Evolutionary conservation across 2,888 invertebrate genomes (phyloP), one percentile per base, ranked within the genome.

Genomic region (Brachyopa scutellaris): DNA sequence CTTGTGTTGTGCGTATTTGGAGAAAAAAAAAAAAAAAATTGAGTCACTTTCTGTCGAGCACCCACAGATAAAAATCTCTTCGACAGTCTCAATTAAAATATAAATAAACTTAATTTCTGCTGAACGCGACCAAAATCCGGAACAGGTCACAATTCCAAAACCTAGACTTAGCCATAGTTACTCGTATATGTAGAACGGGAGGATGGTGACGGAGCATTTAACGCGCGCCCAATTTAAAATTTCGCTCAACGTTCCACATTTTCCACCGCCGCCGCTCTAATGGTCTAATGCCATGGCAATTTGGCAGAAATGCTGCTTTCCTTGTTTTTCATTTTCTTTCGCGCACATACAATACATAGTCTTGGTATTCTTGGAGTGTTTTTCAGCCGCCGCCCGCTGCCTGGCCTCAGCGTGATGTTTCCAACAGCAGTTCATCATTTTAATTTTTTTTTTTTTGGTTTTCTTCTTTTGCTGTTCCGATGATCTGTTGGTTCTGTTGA

Each of bases 221-320:
- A 42, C 6, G 42, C 31, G n/a, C n/a, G 31, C 21, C 19, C 13
- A 61, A 61, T 45, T 45, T 33, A 19, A n/a, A 33, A 33, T 61
- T 45, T 7, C 13, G 15, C 8, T 21, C 29, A 11, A 31, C 42
- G 42, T 33, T 31, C 61, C 61, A 61, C 11, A 45, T 45, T 9
- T 31, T 33, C 13, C 61, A 47, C 51, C n/a, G n/a, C n/a, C n/a
- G n/a, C n/a, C n/a, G n/a, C 51, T 51, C 51, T 33, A 33, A 51
- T 33, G 33, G 17, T 31, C 19, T 42, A 45, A 61, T 45, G 45
- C 33, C 31, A 61, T 61, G 61, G 45, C 45, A 61, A 61, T 45
- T 61, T 45, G 8, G 33, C 45, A 61, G 19, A 45, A 31, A 33
- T 13, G 21, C 21, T 1, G 11, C n/a, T 36, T 55, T 55, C 21